phyloP scores from a whole-genome alignment of 1,140 invertebrate genomes.

The Harpegnathos saltator region DNA sequence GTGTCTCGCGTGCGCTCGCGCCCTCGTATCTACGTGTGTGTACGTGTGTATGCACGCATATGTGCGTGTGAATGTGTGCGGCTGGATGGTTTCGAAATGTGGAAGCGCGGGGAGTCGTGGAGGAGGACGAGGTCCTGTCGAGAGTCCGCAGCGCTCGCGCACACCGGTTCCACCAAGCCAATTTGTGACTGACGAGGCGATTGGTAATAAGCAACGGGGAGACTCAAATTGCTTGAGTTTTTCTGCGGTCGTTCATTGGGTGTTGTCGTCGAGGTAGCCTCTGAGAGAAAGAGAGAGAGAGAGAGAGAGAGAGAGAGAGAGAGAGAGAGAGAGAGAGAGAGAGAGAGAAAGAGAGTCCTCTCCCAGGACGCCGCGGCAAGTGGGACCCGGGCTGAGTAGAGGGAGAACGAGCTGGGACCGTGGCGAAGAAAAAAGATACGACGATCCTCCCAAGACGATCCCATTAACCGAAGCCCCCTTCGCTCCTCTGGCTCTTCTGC shows the following conservation, averaged over 20 bases:
- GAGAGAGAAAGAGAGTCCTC: slow-evolving; percentile 26
- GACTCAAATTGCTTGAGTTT: slow-evolving; percentile 84
- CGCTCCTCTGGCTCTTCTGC: slow-evolving; percentile 53
- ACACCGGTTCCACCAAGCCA: slow-evolving; percentile 79
- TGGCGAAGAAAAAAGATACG: slow-evolving; percentile 46
- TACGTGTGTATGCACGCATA: slow-evolving; percentile 33
- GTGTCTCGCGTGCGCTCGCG: background rate
- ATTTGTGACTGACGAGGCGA: slow-evolving; percentile 85
- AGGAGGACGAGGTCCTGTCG: slow-evolving; percentile 35
- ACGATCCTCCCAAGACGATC: slow-evolving; percentile 70
- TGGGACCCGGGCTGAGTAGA: slow-evolving; percentile 33
- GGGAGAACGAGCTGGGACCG: slow-evolving; percentile 29
- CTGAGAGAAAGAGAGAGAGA: no score
- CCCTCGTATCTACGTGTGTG: background rate
- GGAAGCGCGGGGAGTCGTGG: slow-evolving; percentile 21
- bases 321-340: no score
- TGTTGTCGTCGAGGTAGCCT: slow-evolving; percentile 80
- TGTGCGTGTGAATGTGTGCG: slow-evolving; percentile 35
- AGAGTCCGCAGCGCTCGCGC: slow-evolving; percentile 45
- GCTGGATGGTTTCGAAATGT: slow-evolving; percentile 15
- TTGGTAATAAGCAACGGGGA: slow-evolving; percentile 84
- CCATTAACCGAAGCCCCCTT: slow-evolving; percentile 73
- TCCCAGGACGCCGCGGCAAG: slow-evolving; percentile 59
- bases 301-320: slow-evolving; percentile 31
- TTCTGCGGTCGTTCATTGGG: slow-evolving; percentile 83